These are phyloP conservation scores for Peromyscus maniculatus DNA, from an alignment of 2,113 vertebrate genomes.

Conservation along the genomic window DNA sequence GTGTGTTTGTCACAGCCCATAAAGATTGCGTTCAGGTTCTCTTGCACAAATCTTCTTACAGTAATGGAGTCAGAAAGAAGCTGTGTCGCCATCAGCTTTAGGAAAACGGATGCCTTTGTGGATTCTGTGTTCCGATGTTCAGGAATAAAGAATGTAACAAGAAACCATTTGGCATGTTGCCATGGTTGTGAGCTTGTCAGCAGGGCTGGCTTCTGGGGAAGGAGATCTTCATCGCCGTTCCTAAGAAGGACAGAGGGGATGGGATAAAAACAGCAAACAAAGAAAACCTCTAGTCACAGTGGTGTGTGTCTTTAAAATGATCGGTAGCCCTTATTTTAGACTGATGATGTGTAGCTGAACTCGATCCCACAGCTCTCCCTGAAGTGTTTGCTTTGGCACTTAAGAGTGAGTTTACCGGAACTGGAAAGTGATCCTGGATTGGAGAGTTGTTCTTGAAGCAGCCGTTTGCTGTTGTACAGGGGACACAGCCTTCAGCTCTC, in stretches of 20 bases:
- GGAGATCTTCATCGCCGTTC: not conserved
- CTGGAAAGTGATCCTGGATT: not conserved
- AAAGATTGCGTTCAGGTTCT: slow-evolving; percentile 69
- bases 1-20: slow-evolving; percentile 51
- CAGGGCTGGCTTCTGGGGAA: not conserved
- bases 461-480: not conserved
- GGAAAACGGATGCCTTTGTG: not conserved
- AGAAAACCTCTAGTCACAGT: not conserved
- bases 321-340: not conserved
- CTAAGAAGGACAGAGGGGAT: not conserved
- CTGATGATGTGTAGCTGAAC: not conserved
- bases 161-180: not conserved
- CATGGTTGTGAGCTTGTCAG: not conserved
- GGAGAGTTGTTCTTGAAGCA: not conserved
- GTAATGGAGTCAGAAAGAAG: not conserved
- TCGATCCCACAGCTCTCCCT: not conserved
- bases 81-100: not conserved
- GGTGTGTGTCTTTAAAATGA: slow-evolving; percentile 17
- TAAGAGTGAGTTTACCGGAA: not conserved
- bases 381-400: not conserved
- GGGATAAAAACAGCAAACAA: not conserved
- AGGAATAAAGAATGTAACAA: not conserved
- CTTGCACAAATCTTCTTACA: slow-evolving; percentile 1
- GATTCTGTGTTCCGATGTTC: not conserved
- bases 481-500: not conserved